Conservation (phyloP, 2,888 invertebrate genomes). For the Cyrtodaria siliqua region DNA sequence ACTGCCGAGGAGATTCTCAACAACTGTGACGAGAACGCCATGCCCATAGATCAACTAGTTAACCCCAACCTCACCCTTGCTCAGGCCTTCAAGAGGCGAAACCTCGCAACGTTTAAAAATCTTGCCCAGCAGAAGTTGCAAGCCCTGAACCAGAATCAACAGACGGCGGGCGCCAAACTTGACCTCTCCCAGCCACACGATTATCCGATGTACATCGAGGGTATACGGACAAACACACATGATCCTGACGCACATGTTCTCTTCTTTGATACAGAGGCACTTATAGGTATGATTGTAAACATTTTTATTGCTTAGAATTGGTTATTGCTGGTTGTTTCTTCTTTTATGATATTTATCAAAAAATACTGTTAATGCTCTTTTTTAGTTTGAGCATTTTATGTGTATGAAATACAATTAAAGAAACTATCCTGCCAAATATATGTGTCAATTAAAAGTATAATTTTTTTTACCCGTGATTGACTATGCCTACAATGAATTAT, state of each 20-base stretch:
- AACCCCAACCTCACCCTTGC: slow-evolving; percentile 83
- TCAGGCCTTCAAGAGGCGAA: slow-evolving; percentile 83
- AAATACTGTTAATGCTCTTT: no score
- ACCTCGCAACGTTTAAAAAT: slow-evolving; percentile 84
- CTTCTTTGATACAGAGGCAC: slow-evolving; percentile 98
- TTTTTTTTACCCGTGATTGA: no score
- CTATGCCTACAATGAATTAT: no score
- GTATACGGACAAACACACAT: slow-evolving; percentile 95
- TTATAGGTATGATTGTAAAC: slow-evolving; percentile 90
- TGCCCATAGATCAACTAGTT: slow-evolving; percentile 76
- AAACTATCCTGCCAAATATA: no score
- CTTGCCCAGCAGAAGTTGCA: slow-evolving; percentile 84
- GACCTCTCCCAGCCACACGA: slow-evolving; percentile 78
- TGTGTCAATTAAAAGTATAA: no score
- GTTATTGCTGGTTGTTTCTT: no score
- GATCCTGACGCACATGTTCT: slow-evolving; percentile 98
- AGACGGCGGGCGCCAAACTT: slow-evolving; percentile 63
- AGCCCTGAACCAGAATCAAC: slow-evolving; percentile 71
- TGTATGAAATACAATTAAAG: no score
- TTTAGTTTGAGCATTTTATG: no score
- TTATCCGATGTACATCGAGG: slow-evolving; percentile 94
- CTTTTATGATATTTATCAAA: no score
- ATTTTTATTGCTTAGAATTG: no score
- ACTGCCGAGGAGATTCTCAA: slow-evolving; percentile 97
- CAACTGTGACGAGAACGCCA: slow-evolving; percentile 93